Evolutionary conservation across 2,888 invertebrate genomes (phyloP).

Genomic region (Drosophila lacicola): DNA sequence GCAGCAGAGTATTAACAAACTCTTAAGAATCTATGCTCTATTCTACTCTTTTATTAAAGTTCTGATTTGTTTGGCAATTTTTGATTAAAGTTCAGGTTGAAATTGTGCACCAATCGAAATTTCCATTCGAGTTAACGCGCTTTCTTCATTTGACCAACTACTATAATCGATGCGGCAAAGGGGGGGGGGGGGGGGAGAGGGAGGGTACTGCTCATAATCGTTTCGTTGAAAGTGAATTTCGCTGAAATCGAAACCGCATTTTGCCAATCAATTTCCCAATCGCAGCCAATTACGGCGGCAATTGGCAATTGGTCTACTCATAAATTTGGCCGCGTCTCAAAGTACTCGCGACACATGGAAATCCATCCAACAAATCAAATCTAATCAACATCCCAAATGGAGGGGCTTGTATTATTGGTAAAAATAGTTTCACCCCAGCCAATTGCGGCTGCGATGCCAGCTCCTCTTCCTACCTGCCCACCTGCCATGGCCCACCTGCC

Average conservation of each 20-base stretch:
- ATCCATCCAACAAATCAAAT: constrained; percentile 7
- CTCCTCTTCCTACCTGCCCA: constrained; percentile 38
- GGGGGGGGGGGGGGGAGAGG: too few relatives aligned
- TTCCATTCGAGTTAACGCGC: too few relatives aligned
- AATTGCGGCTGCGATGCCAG: constrained; percentile 18
- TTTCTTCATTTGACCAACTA: too few relatives aligned
- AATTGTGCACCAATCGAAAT: too few relatives aligned
- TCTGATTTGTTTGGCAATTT: too few relatives aligned
- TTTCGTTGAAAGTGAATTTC: constrained; percentile 3
- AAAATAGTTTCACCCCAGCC: constrained; percentile 14
- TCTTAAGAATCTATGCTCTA: too few relatives aligned
- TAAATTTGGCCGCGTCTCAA: constrained; percentile 1
- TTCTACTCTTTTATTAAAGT: too few relatives aligned
- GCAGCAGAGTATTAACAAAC: too few relatives aligned
- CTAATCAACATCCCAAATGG: constrained; percentile 16
- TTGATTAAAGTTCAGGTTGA: too few relatives aligned
- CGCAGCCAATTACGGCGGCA: constrained; percentile 9
- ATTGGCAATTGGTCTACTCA: constrained; percentile 1
- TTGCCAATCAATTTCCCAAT: constrained; percentile 3
- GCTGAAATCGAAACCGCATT: constrained; percentile 25
- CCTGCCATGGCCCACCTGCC: not conserved
- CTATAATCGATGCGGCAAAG: too few relatives aligned
- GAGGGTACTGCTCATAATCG: too few relatives aligned
- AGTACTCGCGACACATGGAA: constrained; percentile 9
- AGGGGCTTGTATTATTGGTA: not conserved